Evolutionary conservation across 2,797 vertebrate genomes (phyloP).

Genomic region (Fringilla coelebs): DNA sequence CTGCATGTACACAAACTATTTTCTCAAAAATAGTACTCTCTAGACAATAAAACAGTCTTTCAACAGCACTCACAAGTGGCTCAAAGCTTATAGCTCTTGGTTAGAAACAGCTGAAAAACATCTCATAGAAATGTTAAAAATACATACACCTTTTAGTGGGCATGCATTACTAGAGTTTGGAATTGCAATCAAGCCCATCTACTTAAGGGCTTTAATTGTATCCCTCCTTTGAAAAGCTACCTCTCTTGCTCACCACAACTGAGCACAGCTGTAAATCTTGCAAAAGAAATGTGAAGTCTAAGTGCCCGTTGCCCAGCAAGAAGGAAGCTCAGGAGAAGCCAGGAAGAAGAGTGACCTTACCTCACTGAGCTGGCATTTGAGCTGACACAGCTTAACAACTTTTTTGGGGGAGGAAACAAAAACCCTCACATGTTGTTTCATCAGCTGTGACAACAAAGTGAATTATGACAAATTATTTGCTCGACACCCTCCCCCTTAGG

Average conservation of each 20-base stretch:
- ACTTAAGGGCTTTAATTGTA: neutral
- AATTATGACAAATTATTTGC: neutral
- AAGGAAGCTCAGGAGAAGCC: neutral
- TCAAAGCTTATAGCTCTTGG: neutral
- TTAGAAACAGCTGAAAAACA: neutral
- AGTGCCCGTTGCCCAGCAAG: neutral
- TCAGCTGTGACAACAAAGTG: neutral
- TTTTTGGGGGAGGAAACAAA: accelerated
- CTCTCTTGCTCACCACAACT: neutral
- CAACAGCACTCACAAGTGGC: neutral
- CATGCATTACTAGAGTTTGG: neutral
- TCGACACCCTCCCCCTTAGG: neutral
- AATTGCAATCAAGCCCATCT: neutral
- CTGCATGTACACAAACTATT: slow-evolving; percentile 5
- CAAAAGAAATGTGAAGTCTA: neutral
- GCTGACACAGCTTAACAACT: neutral
- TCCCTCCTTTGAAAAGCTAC: neutral
- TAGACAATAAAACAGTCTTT: neutral
- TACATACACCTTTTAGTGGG: neutral
- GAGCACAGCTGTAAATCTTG: slow-evolving; percentile 1
- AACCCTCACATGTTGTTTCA: neutral
- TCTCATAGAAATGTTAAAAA: neutral
- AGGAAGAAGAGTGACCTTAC: neutral
- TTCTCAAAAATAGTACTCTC: slow-evolving; percentile 19
- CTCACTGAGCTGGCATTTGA: neutral